These are phyloP conservation scores for Lithophane semibrunnea DNA, from an alignment of 2,888 invertebrate genomes.

Conservation along the genomic window DNA sequence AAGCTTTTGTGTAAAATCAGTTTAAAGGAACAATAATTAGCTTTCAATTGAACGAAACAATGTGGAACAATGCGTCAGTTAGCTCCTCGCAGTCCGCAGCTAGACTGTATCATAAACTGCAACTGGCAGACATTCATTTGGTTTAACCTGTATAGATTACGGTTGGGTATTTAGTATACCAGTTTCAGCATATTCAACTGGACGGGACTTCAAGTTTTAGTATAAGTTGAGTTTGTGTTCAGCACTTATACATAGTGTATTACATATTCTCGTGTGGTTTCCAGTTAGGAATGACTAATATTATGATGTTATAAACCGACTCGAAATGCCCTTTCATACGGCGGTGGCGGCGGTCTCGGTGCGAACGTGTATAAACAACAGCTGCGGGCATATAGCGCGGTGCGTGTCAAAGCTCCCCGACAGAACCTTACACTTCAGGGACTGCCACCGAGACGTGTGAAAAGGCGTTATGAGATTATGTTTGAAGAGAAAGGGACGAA, in stretches of 20 bases:
- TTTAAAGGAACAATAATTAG: slow-evolving; percentile 28
- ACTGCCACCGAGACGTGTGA: neutral
- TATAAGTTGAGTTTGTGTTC: neutral
- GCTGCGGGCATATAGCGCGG: neutral
- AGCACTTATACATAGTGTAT: neutral
- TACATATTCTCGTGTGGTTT: neutral
- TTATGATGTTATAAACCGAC: neutral
- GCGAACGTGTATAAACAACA: neutral
- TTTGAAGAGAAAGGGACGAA: neutral
- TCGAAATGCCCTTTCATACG: neutral
- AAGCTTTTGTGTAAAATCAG: slow-evolving; percentile 19
- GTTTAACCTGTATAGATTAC: slow-evolving; percentile 2
- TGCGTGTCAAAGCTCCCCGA: neutral
- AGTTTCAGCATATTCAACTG: neutral
- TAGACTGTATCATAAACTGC: neutral
- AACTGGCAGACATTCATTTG: neutral
- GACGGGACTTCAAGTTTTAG: neutral
- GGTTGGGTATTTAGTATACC: slow-evolving; percentile 4
- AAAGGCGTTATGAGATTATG: slow-evolving; percentile 9
- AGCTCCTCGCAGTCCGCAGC: neutral
- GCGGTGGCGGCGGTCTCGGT: neutral
- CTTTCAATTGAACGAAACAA: slow-evolving; percentile 11
- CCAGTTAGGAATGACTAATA: neutral
- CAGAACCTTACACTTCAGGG: neutral
- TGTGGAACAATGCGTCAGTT: slow-evolving; percentile 12